Evolutionary conservation across 2,888 invertebrate genomes (phyloP).

Genomic region (Patella ulyssiponensis): DNA sequence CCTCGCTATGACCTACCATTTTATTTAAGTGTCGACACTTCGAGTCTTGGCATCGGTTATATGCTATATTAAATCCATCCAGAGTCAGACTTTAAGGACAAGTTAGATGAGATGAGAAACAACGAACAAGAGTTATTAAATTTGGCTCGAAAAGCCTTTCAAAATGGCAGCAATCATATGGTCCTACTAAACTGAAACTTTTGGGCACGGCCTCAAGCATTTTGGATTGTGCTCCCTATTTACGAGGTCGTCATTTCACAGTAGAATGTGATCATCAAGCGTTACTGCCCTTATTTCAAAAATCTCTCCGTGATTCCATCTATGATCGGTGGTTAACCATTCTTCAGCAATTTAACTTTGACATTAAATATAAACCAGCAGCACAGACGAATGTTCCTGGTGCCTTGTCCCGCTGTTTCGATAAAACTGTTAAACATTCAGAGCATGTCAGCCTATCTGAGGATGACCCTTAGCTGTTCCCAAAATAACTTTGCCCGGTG

Average conservation of each 20-base stretch:
- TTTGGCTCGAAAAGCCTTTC: conserved; percentile 10
- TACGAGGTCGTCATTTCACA: conserved; percentile 23
- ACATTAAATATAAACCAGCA: conserved; percentile 19
- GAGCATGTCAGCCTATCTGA: conserved; percentile 19
- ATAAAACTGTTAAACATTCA: neutral
- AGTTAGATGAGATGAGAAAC: neutral
- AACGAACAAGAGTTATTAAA: conserved; percentile 1
- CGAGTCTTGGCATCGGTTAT: conserved; percentile 17
- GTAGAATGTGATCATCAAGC: conserved; percentile 26
- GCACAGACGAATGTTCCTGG: conserved; percentile 2
- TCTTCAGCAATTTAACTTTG: too few species aligned
- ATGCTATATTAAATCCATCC: conserved; percentile 18
- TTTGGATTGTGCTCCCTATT: conserved; percentile 26
- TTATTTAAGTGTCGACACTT: conserved; percentile 25
- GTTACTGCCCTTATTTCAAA: conserved; percentile 22
- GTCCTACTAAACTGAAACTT: conserved; percentile 25
- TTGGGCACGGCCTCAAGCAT: conserved; percentile 21
- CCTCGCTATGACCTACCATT: conserved; percentile 28
- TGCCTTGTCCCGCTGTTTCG: neutral
- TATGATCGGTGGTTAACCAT: conserved; percentile 22
- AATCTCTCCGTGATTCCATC: conserved; percentile 23
- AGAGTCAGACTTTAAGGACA: neutral
- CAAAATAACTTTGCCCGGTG: conserved; percentile 11
- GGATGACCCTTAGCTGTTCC: conserved; percentile 12
- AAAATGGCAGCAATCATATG: too few species aligned